phyloP scores from a whole-genome alignment of 2,113 vertebrate genomes.

The Dolichotis patagonum region DNA sequence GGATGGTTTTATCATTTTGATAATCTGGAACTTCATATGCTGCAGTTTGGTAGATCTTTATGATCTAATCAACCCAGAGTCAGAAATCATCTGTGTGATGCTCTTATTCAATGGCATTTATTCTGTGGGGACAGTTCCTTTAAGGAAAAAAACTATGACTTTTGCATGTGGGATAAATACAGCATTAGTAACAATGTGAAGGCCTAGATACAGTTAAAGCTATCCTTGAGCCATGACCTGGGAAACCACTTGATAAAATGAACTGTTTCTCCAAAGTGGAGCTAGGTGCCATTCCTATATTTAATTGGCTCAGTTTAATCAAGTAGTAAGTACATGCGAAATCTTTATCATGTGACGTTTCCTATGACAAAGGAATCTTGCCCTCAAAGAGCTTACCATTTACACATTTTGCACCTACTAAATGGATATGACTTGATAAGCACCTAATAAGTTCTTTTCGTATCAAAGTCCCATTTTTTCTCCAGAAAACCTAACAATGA shows the following conservation, averaged over 20 bases:
- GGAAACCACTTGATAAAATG: too few species aligned
- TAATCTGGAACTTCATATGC: not conserved
- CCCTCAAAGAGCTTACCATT: not conserved
- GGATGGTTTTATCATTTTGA: not conserved
- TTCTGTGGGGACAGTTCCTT: not conserved
- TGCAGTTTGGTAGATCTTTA: not conserved
- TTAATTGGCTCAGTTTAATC: not conserved
- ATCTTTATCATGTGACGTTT: not conserved
- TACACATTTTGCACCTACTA: not conserved
- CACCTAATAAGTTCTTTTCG: not conserved
- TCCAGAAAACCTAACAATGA: not conserved
- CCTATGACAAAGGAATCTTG: not conserved
- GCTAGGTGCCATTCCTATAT: not conserved
- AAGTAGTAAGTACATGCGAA: not conserved
- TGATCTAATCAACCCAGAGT: not conserved
- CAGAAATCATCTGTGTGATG: not conserved
- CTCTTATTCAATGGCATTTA: not conserved
- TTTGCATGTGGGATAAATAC: conserved; percentile 21
- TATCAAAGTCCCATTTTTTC: not conserved
- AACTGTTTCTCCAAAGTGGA: too few species aligned
- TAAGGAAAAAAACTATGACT: not conserved
- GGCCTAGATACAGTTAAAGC: not conserved
- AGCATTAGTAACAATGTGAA: not conserved
- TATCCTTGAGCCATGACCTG: not conserved
- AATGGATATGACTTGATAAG: not conserved